Evolutionary conservation across 2,888 invertebrate species (phyloP).

Genomic region (Neoitamus cyanurus): DNA sequence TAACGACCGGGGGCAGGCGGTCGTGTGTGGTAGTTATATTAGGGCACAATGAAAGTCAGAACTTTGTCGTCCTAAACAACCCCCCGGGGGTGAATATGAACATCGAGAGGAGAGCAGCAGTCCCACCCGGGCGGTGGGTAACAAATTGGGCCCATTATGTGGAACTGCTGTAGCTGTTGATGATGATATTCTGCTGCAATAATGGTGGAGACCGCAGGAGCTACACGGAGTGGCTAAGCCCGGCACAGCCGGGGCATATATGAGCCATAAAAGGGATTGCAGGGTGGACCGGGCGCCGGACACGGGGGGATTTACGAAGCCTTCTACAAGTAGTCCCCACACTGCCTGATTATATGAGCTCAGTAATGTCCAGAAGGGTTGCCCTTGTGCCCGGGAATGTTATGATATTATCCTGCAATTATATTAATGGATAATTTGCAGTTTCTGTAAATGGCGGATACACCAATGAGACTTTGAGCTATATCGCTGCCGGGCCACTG

Average conservation of each 20-base stretch:
- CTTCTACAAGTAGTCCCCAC: not conserved
- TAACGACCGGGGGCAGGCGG: not conserved
- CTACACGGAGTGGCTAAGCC: not conserved
- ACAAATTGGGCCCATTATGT: conserved; percentile 38
- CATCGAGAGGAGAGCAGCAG: not conserved
- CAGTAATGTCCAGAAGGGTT: conserved; percentile 38
- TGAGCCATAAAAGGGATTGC: conserved; percentile 32
- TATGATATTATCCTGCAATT: conserved; percentile 49
- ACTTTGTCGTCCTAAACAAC: conserved; percentile 33
- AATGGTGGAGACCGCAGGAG: conserved; percentile 33
- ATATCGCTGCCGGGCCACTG: not conserved
- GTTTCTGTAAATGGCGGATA: conserved; percentile 28
- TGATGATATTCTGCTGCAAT: conserved; percentile 41
- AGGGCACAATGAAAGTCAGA: conserved; percentile 27
- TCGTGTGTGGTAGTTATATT: not conserved
- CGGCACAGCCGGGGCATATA: not conserved
- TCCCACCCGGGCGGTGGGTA: not conserved
- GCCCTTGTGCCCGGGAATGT: conserved; percentile 33
- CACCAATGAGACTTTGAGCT: conserved; percentile 36
- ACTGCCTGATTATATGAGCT: conserved; percentile 25
- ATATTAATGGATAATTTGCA: conserved; percentile 48
- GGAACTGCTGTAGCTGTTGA: conserved; percentile 38
- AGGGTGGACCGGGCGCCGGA: not conserved
- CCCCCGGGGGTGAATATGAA: conserved; percentile 2
- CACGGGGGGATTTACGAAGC: not conserved